Percentiles rank a stretch among this genome's conserved stretches.
Evolutionary conservation across 2,888 invertebrate genomes (phyloP).

Genomic region (Folsomia manolachei): DNA sequence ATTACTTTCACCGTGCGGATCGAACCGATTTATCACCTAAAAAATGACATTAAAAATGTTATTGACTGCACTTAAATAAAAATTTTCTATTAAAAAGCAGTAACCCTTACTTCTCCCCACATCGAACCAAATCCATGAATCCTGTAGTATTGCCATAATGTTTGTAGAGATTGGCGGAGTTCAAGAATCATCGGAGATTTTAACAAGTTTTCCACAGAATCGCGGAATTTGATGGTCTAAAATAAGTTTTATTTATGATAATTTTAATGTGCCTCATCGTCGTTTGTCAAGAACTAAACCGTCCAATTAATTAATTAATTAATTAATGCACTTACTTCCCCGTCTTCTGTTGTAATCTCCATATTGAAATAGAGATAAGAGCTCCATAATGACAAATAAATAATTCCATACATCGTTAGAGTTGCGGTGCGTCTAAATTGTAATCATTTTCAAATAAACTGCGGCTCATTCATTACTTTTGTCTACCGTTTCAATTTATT

Average conservation of each 20-base stretch:
- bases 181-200: constrained; percentile 85
- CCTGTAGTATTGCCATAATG: constrained; percentile 73
- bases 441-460: constrained; percentile 2
- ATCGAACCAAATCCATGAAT: constrained; percentile 85
- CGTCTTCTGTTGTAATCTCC: constrained; percentile 76
- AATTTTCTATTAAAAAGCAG: background rate
- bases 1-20: constrained; percentile 86
- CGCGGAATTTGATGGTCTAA: constrained; percentile 79
- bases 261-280: too few relatives aligned
- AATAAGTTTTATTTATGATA: too few relatives aligned
- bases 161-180: constrained; percentile 61
- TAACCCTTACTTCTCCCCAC: constrained; percentile 62
- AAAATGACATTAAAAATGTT: background rate
- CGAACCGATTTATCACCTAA: constrained; percentile 54
- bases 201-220: constrained; percentile 83
- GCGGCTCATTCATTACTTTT: constrained; percentile 3
- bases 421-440: constrained; percentile 60
- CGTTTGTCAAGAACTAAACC: too few relatives aligned
- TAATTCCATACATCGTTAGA: constrained; percentile 63
- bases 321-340: too few relatives aligned
- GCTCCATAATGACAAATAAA: constrained; percentile 71
- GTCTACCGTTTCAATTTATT: constrained; percentile 11
- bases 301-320: too few relatives aligned
- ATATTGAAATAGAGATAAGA: constrained; percentile 85
- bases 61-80: background rate